Evolutionary conservation across 2,888 invertebrate species (phyloP).

Genomic region (Teleiodes luculella): DNA sequence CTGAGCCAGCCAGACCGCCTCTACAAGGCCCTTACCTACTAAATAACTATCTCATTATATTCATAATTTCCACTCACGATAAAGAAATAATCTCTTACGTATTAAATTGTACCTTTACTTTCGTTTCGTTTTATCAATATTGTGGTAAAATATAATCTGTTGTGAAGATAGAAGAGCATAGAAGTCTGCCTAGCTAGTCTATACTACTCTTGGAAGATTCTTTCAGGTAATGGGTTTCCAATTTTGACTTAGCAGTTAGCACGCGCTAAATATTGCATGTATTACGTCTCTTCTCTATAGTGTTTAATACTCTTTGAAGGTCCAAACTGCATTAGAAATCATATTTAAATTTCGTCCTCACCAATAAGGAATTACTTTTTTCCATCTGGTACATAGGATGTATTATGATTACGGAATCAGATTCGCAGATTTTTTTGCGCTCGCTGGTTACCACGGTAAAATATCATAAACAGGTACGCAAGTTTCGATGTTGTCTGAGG

Average conservation of each 20-base stretch:
- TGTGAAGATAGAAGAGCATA: background rate
- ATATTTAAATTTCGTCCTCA: no score
- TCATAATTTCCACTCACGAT: background rate
- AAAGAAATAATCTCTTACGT: background rate
- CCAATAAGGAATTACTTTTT: no score
- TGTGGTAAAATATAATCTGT: background rate
- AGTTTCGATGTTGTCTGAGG: no score
- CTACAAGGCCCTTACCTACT: constrained; percentile 28
- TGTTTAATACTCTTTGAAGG: no score
- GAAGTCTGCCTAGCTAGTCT: background rate
- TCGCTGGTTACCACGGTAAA: no score
- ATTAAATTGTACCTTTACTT: constrained; percentile 9
- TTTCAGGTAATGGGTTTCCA: background rate
- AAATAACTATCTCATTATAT: constrained; percentile 11
- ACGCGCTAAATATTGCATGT: no score
- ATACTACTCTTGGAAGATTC: constrained; percentile 1
- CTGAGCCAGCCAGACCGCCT: constrained; percentile 47
- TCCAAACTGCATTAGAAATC: no score
- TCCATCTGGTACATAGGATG: no score
- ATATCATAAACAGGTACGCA: no score
- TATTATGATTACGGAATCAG: no score
- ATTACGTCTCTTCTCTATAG: no score
- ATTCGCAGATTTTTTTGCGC: no score
- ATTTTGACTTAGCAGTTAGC: background rate
- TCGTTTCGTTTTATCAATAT: background rate